phyloP scores from a whole-genome alignment of 1,140 invertebrate species.

The Caerostris extrusa region DNA sequence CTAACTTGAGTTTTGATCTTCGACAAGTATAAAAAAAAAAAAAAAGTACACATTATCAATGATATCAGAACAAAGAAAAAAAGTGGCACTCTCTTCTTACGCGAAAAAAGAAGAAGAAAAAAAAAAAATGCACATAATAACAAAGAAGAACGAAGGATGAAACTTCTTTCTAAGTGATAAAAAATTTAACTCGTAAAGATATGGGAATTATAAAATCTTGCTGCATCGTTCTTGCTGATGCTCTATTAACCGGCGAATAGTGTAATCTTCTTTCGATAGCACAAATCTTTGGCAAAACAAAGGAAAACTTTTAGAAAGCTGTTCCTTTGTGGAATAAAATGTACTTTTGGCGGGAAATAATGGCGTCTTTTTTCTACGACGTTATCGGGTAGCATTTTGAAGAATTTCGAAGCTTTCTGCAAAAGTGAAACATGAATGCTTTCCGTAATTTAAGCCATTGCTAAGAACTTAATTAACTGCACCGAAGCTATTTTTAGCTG shows the following conservation, averaged over 20 bases:
- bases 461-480: slow-evolving; percentile 4
- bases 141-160: not conserved
- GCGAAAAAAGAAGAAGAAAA: not conserved
- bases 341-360: not conserved
- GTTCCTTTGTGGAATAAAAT: not conserved
- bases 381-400: not conserved
- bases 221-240: not conserved
- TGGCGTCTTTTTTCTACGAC: not conserved
- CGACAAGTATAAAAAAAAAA: not conserved
- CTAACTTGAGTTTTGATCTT: slow-evolving; percentile 59
- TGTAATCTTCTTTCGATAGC: slow-evolving; percentile 49
- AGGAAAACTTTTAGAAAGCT: slow-evolving; percentile 17
- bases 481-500: not conserved
- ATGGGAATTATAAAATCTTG: slow-evolving; percentile 35
- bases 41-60: slow-evolving; percentile 42
- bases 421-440: not conserved
- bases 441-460: not conserved
- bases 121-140: not conserved
- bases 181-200: slow-evolving; percentile 45
- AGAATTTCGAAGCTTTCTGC: not conserved
- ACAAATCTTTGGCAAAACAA: slow-evolving; percentile 23
- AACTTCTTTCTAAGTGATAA: slow-evolving; percentile 33
- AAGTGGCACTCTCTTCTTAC: not conserved
- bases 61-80: slow-evolving; percentile 40
- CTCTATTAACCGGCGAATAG: slow-evolving; percentile 25